Base-by-base conservation (phyloP, 2,888 invertebrate genomes). In the Synanthedon andrenaeformis region DNA sequence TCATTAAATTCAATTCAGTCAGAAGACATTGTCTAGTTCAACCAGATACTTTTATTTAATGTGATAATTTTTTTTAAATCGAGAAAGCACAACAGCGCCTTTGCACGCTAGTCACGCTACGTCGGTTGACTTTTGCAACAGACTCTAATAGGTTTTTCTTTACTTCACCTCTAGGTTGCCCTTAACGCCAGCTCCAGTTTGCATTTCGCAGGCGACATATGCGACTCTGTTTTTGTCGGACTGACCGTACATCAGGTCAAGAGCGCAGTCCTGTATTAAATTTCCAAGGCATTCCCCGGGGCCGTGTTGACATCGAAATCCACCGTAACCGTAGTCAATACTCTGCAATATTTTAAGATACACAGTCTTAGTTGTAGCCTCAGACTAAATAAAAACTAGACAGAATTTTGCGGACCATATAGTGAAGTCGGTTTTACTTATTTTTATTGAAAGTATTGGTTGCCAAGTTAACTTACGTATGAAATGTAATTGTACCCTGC, bases 251-350 rank as follows among this genome's bases (percentile, higher is more conserved):
- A 74, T 79, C 42, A 63, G 58, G 58, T 62, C 82, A 52, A 92
- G 67, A 3, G 89, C 85, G 66, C 92, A 92, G 49, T 91, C 90
- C 66, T 92, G 91, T 42, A 91, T 79, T 54, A 88, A 76, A 65
- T 92, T 92, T 3, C 91, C 91, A 50, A 76, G 70, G 58, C 92
- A 92, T 67, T 92, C 92, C 0, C 73, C 60, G 0, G 89, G 85
- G 0, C 92, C 92, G 64, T 92, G 92, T 70, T 92, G 92, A 64
- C 92, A 92, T 56, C 75, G 67, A 61, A 91, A 91, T 0, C 81
- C 71, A 19, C 66, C 67, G 41, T 81, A 72, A 8, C 81, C 79
- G 10, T 70, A 60, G 57, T 76, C 66, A 62, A 77, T 64, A 57
- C 82, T 84, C 85, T 86, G 67, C 17, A 75, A 66, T 19, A 3